Conservation (phyloP, 2,113 vertebrate genomes). For the Excalfactoria chinensis region DNA sequence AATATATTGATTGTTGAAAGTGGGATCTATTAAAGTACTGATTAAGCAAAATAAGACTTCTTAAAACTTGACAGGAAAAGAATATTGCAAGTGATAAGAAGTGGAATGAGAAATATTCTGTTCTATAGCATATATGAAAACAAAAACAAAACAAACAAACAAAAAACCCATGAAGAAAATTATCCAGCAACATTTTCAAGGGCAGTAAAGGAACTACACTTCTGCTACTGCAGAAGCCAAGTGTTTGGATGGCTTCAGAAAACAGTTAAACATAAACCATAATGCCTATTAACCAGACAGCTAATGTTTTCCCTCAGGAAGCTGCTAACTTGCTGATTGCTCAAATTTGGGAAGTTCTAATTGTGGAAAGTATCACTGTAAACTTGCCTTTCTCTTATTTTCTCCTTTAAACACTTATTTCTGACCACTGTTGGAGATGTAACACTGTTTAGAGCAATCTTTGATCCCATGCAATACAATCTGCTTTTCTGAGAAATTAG, state of each 20-base stretch:
- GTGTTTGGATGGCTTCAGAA: not conserved
- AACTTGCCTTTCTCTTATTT: not conserved
- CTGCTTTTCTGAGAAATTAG: not conserved
- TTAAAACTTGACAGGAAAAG: not conserved
- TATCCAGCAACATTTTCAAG: not conserved
- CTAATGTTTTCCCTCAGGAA: not conserved
- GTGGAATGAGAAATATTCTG: not conserved
- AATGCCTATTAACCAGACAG: not conserved
- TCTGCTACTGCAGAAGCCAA: not conserved
- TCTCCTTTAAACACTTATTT: not conserved
- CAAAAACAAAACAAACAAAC: not conserved
- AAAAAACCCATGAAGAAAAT: not conserved
- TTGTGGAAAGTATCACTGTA: not conserved
- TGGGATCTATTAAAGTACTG: not conserved
- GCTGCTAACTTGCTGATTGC: not conserved
- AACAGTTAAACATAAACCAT: not conserved
- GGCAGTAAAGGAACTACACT: not conserved
- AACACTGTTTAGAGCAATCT: not conserved
- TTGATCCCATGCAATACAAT: not conserved
- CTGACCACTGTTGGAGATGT: not conserved
- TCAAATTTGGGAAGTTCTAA: not conserved
- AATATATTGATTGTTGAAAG: not conserved
- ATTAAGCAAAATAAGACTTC: not conserved
- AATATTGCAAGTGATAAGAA: not conserved
- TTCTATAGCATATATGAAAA: not conserved